A percentile compares a stretch with the other conserved stretches of the same genome.
phyloP scores from a whole-genome alignment of 2,888 invertebrate species.

The Ditylenchus weischeri region DNA sequence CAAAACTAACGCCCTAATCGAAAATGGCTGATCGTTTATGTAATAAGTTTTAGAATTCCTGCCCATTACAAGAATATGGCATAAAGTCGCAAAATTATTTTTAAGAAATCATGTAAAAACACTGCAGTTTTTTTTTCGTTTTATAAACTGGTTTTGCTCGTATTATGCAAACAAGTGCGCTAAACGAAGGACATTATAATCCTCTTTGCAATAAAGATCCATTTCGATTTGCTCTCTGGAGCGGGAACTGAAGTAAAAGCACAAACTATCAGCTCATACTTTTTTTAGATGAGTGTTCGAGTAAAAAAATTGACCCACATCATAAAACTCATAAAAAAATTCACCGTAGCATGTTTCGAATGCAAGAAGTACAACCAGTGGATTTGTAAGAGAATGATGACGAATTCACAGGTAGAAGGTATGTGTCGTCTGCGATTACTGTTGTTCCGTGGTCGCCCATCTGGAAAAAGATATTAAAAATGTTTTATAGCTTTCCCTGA shows the following conservation, averaged over 20 bases:
- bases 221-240: too few relatives aligned
- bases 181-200: too few relatives aligned
- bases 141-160: too few relatives aligned
- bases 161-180: too few relatives aligned
- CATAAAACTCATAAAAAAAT: not conserved
- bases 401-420: constrained; percentile 43
- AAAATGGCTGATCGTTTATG: constrained; percentile 21
- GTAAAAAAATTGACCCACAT: not conserved
- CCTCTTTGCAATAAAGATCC: too few relatives aligned
- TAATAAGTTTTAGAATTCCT: constrained; percentile 21
- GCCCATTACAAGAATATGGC: constrained; percentile 7
- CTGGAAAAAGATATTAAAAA: not conserved
- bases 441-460: constrained; percentile 22
- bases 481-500: not conserved
- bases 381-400: constrained; percentile 6
- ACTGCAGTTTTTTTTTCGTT: not conserved
- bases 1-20: constrained; percentile 17
- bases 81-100: not conserved
- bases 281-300: too few relatives aligned
- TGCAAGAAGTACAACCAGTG: constrained; percentile 19
- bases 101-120: constrained; percentile 4
- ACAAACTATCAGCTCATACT: too few relatives aligned
- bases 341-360: constrained; percentile 31
- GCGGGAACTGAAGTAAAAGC: too few relatives aligned
- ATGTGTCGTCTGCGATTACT: constrained; percentile 48